phyloP scores from a whole-genome alignment of 2,113 vertebrate species.

The Paedocypris sp. region DNA sequence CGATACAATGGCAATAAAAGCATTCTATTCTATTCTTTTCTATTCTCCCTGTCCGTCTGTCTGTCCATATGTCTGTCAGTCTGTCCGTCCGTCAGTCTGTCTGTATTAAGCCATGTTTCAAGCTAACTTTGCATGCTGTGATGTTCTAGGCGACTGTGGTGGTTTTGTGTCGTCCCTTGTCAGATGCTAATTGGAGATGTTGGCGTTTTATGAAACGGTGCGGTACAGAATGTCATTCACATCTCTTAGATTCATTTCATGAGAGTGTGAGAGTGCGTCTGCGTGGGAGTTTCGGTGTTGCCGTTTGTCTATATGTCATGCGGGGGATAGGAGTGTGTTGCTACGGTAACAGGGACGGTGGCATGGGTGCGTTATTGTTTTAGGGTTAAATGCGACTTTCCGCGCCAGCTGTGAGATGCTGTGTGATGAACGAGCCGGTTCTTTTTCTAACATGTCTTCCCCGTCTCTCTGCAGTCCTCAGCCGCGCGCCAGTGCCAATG shows the following conservation, averaged over 20 bases:
- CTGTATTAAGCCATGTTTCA: too few relatives aligned
- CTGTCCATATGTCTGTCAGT: too few relatives aligned
- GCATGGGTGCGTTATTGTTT: too few relatives aligned
- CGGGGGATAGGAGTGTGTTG: neutral
- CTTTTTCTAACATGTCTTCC: neutral
- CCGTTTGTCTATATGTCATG: constrained; percentile 14
- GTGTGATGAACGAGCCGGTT: neutral
- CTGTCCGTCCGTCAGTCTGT: too few relatives aligned
- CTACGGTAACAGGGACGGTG: constrained; percentile 15
- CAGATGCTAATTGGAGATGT: constrained; percentile 24
- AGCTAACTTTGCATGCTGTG: too few relatives aligned
- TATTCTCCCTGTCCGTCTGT: too few relatives aligned
- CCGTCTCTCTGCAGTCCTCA: constrained; percentile 60
- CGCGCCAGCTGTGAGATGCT: neutral
- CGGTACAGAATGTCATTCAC: constrained; percentile 29
- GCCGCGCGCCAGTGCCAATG: constrained; percentile 92
- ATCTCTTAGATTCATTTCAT: constrained; percentile 23
- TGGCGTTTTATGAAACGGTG: constrained; percentile 10
- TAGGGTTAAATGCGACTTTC: constrained; percentile 5
- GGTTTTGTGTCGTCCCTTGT: constrained; percentile 9
- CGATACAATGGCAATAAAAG: too few relatives aligned
- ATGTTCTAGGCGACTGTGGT: too few relatives aligned
- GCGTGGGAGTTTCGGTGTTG: neutral
- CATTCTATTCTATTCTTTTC: too few relatives aligned
- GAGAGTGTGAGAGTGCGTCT: neutral